Evolutionary conservation across 2,113 vertebrate genomes (phyloP), one percentile per base, ranked within the genome.

Genomic region (Tapirus terrestris): DNA sequence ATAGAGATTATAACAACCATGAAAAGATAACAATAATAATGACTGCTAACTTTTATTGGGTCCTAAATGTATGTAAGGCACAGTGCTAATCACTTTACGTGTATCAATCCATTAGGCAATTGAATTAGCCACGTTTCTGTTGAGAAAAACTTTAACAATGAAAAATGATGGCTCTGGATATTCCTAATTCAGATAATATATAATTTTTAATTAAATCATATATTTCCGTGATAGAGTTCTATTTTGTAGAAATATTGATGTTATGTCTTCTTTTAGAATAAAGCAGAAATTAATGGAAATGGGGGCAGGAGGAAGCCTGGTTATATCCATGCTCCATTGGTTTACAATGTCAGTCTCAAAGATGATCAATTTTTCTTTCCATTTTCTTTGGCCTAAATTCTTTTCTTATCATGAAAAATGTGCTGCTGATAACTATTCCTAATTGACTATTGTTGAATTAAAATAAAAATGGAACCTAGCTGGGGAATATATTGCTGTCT

Each of bases 181-280:
- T 83, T 96, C 61, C 31, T 92, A 68, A 76, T 85, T 91, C 48
- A 91, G n/a, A 73, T 79, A 75, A 68, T 45, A 45, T 20, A 65
- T 73, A 70, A n/a, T 63, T 84, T 91, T 63, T 48, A 93, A 67
- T 92, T 80, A 90, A 80, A 92, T 39, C 31, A 36, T 36, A 16
- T 8, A 58, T 89, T 67, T 84, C 65, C 45, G 4, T 86, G 51
- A 63, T n/a, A 29, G 39, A 77, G 7, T 65, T 89, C n/a, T 92
- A 8, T 65, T 85, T 65, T 85, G 0, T 39, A 82, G 3, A 96
- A 86, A 83, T n/a, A 68, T n/a, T 36, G 29, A 84, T 43, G 21
- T 13, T 56, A 11, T 92, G 70, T 63, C 31, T 87, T 77, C 67
- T 94, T 94, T 79, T 31, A 48, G 23, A 45, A 21, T 86, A 86